A percentile compares a stretch with the other conserved stretches of the same genome.
Conservation (phyloP, 2,797 vertebrate genomes). For the Muscicapa comitata region DNA sequence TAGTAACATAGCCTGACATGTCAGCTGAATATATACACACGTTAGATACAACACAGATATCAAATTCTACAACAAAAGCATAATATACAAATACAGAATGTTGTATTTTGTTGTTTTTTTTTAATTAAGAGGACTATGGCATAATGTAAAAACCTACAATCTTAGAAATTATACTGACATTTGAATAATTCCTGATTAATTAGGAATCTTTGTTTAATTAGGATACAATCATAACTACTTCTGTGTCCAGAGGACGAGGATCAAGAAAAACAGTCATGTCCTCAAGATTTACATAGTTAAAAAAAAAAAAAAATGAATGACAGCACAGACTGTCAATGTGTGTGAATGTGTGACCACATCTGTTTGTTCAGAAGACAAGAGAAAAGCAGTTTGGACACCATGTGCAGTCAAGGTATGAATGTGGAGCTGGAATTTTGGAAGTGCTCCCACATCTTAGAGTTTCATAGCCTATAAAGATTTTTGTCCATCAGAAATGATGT, state of each 20-base stretch:
- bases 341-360: background rate
- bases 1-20: background rate
- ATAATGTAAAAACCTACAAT: background rate
- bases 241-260: background rate
- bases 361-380: background rate
- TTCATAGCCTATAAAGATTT: background rate
- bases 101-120: accelerated
- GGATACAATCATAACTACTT: background rate
- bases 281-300: background rate
- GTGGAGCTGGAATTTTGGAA: background rate
- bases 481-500: background rate
- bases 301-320: background rate
- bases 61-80: background rate
- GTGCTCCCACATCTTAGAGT: background rate
- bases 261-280: background rate
- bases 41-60: background rate
- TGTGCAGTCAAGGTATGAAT: background rate
- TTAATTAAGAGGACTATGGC: background rate
- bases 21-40: background rate
- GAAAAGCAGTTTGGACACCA: background rate
- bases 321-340: accelerated
- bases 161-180: background rate
- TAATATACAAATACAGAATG: background rate
- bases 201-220: background rate
- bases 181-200: background rate